Conservation (phyloP, 2,113 vertebrate species). For the Eurystomus gularis region DNA sequence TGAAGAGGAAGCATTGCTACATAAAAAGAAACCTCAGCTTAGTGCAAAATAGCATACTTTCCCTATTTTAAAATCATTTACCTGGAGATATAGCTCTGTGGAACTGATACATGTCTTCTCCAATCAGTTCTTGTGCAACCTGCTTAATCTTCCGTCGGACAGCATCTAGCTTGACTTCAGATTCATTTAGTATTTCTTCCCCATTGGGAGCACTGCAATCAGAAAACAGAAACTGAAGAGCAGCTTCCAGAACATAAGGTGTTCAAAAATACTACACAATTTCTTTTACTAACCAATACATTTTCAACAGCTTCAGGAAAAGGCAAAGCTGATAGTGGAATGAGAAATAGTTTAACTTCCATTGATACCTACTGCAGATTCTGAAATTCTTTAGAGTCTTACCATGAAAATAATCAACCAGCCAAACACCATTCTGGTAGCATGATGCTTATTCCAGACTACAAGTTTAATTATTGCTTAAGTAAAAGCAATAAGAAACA, state of each 20-base stretch:
- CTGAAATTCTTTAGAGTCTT: not conserved
- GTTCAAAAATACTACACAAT: not conserved
- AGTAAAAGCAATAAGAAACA: not conserved
- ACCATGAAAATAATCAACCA: not conserved
- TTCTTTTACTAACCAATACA: not conserved
- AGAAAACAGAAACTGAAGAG: conserved; percentile 7
- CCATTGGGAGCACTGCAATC: conserved; percentile 81
- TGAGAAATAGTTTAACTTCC: not conserved
- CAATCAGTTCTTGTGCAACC: conserved; percentile 89
- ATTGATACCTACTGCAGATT: not conserved
- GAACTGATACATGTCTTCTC: conserved; percentile 93
- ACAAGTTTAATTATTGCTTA: not conserved
- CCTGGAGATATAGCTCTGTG: conserved; percentile 93
- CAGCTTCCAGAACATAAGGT: not conserved
- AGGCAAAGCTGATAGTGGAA: not conserved
- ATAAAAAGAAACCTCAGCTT: not conserved
- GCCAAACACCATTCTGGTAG: not conserved
- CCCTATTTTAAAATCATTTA: conserved; percentile 55
- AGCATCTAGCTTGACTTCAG: conserved; percentile 86
- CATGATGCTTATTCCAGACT: not conserved
- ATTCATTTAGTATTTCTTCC: conserved; percentile 86
- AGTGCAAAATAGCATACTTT: not conserved
- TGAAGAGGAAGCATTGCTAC: not conserved
- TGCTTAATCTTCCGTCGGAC: conserved; percentile 90
- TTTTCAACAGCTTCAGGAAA: not conserved